Evolutionary conservation across 1,140 invertebrate species (phyloP).

Genomic region (Antheraea mylitta): DNA sequence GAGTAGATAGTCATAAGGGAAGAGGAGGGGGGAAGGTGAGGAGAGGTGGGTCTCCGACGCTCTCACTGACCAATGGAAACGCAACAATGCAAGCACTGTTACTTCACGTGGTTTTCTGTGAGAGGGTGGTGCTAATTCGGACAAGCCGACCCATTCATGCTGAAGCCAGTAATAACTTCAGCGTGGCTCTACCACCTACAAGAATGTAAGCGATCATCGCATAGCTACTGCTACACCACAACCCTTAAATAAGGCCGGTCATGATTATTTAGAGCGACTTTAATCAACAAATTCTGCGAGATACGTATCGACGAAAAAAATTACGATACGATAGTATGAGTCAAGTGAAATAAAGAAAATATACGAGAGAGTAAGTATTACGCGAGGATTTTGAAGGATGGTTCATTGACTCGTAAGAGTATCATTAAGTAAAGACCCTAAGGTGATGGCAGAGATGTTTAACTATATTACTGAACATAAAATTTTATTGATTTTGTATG

Average conservation of each 20-base stretch:
- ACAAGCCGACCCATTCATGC: too few relatives aligned
- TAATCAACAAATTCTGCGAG: neutral
- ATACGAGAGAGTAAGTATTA: neutral
- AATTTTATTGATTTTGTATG: neutral
- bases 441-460: neutral
- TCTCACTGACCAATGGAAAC: too few relatives aligned
- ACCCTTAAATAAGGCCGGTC: neutral
- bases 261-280: constrained; percentile 4
- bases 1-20: too few relatives aligned
- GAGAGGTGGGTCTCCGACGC: too few relatives aligned
- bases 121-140: too few relatives aligned
- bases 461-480: neutral
- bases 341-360: neutral
- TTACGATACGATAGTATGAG: neutral
- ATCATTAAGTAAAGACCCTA: neutral
- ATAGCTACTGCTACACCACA: neutral
- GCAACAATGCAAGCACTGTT: too few relatives aligned
- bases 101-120: too few relatives aligned
- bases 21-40: too few relatives aligned
- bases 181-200: too few relatives aligned
- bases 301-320: neutral
- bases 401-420: neutral
- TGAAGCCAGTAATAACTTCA: too few relatives aligned
- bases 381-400: neutral
- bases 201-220: neutral